Percentiles rank a stretch among this genome's conserved stretches.
Evolutionary conservation across 2,797 vertebrate genomes (phyloP).

Genomic region (Clarias pachynema): DNA sequence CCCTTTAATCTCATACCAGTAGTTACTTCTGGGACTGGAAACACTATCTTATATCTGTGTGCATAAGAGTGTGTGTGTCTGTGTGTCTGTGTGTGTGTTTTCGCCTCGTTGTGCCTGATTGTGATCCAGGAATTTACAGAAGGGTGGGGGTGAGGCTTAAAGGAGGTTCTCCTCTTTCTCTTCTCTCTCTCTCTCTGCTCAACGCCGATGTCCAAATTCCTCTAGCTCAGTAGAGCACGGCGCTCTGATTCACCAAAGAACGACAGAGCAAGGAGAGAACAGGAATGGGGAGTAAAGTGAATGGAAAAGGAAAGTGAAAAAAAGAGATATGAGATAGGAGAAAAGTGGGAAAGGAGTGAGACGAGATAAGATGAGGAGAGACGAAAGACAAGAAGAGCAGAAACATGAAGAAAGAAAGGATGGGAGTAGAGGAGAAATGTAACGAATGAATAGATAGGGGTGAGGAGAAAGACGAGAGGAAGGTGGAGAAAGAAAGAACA

Average conservation of each 20-base stretch:
- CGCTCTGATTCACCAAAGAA: not conserved
- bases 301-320: not conserved
- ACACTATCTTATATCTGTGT: not conserved
- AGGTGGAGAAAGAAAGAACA: not conserved
- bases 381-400: not conserved
- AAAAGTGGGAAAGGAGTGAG: not conserved
- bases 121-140: conserved; percentile 23
- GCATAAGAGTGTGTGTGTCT: conserved; percentile 21
- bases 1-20: conserved; percentile 14
- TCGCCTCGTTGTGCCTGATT: not conserved
- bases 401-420: not conserved
- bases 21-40: not conserved
- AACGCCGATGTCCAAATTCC: conserved; percentile 9
- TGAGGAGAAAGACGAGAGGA: not conserved
- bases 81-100: not conserved
- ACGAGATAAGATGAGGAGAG: not conserved
- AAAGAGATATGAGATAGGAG: not conserved
- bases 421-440: not conserved
- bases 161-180: not conserved
- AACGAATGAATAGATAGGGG: not conserved
- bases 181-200: not conserved
- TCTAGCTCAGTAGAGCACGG: conserved; percentile 6
- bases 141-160: not conserved
- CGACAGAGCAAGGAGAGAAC: not conserved
- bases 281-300: not conserved